phyloP scores from a whole-genome alignment of 2,113 vertebrate species.

The Hemichromis elongatus region DNA sequence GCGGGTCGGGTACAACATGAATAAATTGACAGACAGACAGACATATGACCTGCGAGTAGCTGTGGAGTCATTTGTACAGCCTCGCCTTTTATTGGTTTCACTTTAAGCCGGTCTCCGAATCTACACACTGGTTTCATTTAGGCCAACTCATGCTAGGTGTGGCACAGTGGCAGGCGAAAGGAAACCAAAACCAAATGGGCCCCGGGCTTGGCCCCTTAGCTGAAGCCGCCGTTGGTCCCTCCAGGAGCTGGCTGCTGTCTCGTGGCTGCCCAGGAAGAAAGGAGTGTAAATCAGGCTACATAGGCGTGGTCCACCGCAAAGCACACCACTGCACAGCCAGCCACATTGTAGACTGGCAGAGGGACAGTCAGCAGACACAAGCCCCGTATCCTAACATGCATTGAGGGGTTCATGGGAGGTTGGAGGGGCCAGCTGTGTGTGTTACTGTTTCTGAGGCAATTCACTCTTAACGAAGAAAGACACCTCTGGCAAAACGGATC shows the following conservation, averaged over 20 bases:
- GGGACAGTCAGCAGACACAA: constrained; percentile 33
- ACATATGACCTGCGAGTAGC: constrained; percentile 55
- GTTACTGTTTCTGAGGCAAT: constrained; percentile 20
- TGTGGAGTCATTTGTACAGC: constrained; percentile 35
- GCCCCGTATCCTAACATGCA: constrained; percentile 21
- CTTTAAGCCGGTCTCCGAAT: constrained; percentile 50
- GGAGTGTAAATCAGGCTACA: constrained; percentile 62
- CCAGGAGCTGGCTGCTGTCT: constrained; percentile 54
- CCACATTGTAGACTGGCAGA: constrained; percentile 42
- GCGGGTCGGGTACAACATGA: constrained; percentile 20
- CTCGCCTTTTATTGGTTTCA: constrained; percentile 62
- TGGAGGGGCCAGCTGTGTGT: constrained; percentile 40
- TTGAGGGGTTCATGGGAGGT: constrained; percentile 40
- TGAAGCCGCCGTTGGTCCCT: constrained; percentile 54
- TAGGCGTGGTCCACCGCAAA: constrained; percentile 55
- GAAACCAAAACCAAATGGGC: constrained; percentile 74
- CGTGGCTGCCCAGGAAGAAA: constrained; percentile 53
- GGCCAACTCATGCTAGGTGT: constrained; percentile 71
- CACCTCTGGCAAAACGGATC: constrained; percentile 33
- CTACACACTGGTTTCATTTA: constrained; percentile 73
- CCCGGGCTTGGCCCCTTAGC: constrained; percentile 54
- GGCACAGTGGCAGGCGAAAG: constrained; percentile 68
- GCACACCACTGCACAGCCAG: constrained; percentile 42
- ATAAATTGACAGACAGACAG: constrained; percentile 56
- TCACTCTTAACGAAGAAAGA: constrained; percentile 48